Conservation (phyloP, 2,888 invertebrate species). For the Holacanthella duospinosa region DNA sequence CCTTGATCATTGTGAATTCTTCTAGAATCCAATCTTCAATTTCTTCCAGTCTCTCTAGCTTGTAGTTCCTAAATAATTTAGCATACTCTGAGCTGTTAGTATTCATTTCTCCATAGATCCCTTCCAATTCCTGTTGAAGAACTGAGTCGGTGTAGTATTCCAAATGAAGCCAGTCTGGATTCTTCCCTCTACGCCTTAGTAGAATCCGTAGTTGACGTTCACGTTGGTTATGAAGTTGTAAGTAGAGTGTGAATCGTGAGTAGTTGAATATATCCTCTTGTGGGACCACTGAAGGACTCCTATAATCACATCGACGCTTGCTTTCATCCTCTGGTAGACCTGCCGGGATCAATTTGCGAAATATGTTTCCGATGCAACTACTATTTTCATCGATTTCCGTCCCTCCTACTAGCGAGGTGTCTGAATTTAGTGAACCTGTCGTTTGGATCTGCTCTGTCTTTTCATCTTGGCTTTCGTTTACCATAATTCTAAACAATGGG, state of each 20-base stretch:
- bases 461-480: too few relatives aligned
- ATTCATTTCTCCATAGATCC: background rate
- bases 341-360: too few relatives aligned
- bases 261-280: background rate
- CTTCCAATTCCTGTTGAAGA: background rate
- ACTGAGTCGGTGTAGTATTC: background rate
- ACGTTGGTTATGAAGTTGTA: background rate
- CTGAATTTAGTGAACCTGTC: too few relatives aligned
- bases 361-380: too few relatives aligned
- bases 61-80: background rate
- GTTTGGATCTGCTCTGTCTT: too few relatives aligned
- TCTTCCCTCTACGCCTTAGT: background rate
- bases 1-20: background rate
- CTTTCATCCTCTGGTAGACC: too few relatives aligned
- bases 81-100: background rate
- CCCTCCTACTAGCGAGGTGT: too few relatives aligned
- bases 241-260: background rate
- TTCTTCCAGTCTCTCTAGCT: background rate
- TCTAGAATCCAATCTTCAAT: background rate
- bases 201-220: background rate
- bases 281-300: too few relatives aligned
- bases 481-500: too few relatives aligned
- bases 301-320: too few relatives aligned
- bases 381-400: too few relatives aligned
- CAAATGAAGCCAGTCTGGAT: background rate